Percentiles rank a stretch among this genome's conserved stretches.
Evolutionary conservation across 2,113 vertebrate species (phyloP).

Genomic region (Hirundichthys speculiger): DNA sequence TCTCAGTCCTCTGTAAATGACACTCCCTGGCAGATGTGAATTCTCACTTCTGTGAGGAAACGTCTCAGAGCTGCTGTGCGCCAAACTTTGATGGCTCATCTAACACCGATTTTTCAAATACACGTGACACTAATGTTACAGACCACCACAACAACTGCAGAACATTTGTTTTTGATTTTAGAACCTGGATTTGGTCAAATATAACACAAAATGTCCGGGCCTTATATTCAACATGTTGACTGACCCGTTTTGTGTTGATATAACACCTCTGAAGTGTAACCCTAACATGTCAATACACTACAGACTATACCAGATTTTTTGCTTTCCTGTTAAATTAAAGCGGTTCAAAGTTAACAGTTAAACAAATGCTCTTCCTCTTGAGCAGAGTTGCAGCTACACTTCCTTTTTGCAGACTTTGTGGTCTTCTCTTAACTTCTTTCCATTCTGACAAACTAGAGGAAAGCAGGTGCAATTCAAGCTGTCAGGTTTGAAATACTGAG

Average conservation of each 20-base stretch:
- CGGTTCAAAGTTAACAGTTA: constrained; percentile 7
- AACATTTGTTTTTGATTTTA: too few relatives aligned
- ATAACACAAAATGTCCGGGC: too few relatives aligned
- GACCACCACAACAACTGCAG: constrained; percentile 55
- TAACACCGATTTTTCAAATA: constrained; percentile 68
- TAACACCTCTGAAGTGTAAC: constrained; percentile 11
- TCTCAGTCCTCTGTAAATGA: constrained; percentile 79
- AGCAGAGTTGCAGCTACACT: constrained; percentile 25
- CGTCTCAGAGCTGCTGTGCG: constrained; percentile 66
- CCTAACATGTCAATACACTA: constrained; percentile 14
- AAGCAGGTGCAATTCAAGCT: constrained; percentile 73
- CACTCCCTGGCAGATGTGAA: constrained; percentile 74
- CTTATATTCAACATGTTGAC: background rate
- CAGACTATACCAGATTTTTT: background rate
- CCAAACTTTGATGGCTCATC: constrained; percentile 71
- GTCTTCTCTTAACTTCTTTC: constrained; percentile 54
- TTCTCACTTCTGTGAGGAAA: constrained; percentile 78
- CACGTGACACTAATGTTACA: constrained; percentile 71
- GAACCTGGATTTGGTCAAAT: too few relatives aligned
- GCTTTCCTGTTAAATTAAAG: background rate
- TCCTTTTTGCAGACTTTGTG: constrained; percentile 37
- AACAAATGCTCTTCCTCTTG: background rate
- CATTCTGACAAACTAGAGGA: constrained; percentile 50
- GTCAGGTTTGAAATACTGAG: constrained; percentile 66
- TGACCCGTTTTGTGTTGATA: background rate